These are phyloP conservation scores for Neoascia interrupta DNA, from an alignment of 2,888 invertebrate species.

Conservation along the genomic window DNA sequence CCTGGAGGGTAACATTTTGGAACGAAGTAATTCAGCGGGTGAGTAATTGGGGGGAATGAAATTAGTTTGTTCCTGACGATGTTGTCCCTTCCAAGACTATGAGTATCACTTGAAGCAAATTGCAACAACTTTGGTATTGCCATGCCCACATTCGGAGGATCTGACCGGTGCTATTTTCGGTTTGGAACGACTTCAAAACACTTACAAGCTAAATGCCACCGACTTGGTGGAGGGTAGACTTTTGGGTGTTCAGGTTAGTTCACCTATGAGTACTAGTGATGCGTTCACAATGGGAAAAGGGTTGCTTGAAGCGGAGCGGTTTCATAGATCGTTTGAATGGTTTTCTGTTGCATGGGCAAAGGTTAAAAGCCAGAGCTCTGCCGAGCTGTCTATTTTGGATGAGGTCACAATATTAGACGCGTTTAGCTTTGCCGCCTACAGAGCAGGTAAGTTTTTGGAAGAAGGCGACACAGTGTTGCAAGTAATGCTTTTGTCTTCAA, in stretches of 20 bases:
- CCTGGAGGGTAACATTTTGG: background rate
- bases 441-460: constrained; percentile 74
- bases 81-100: background rate
- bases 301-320: constrained; percentile 93
- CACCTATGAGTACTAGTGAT: constrained; percentile 87
- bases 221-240: constrained; percentile 90
- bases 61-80: no score
- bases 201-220: constrained; percentile 90
- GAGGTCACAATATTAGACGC: constrained; percentile 92
- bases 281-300: constrained; percentile 95
- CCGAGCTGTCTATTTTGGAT: constrained; percentile 82
- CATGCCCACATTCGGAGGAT: constrained; percentile 91
- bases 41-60: no score
- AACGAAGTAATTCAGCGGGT: background rate
- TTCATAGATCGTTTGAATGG: constrained; percentile 92
- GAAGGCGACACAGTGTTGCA: no score
- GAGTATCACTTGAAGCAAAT: background rate
- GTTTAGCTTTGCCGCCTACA: constrained; percentile 87
- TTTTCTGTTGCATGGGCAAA: constrained; percentile 91
- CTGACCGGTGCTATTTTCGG: constrained; percentile 94
- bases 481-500: no score
- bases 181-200: constrained; percentile 92
- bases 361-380: constrained; percentile 82
- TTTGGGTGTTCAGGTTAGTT: constrained; percentile 84
- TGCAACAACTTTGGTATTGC: background rate